These are phyloP conservation scores for Nansenia antarctica DNA, from an alignment of 2,113 vertebrate species.

Conservation along the genomic window DNA sequence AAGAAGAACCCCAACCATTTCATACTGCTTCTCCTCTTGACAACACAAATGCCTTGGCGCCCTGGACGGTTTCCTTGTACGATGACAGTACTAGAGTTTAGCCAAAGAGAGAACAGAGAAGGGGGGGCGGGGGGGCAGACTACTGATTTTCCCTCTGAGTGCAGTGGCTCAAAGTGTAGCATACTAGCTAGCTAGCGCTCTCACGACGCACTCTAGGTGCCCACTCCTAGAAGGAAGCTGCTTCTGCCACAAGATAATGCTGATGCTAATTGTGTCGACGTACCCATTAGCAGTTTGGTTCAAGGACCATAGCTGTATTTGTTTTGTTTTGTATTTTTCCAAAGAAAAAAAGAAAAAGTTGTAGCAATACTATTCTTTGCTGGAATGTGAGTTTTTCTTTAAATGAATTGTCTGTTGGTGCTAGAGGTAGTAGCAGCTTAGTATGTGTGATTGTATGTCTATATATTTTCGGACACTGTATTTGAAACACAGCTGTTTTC, in stretches of 20 bases:
- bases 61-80: constrained; percentile 30
- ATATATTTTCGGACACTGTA: background rate
- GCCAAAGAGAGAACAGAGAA: background rate
- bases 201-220: constrained; percentile 7
- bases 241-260: constrained; percentile 46
- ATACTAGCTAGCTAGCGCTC: constrained; percentile 40
- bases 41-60: constrained; percentile 42
- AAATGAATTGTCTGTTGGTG: constrained; percentile 35
- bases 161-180: constrained; percentile 53
- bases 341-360: constrained; percentile 42
- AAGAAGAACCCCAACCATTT: constrained; percentile 44
- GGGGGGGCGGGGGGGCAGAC: constrained; percentile 27
- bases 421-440: constrained; percentile 3
- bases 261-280: constrained; percentile 35
- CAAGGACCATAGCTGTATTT: constrained; percentile 55
- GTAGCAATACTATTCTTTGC: constrained; percentile 68
- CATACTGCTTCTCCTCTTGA: constrained; percentile 31
- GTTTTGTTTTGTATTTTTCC: constrained; percentile 57
- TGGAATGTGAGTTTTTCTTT: constrained; percentile 44
- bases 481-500: constrained; percentile 20
- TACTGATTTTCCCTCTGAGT: constrained; percentile 57
- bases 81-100: constrained; percentile 11
- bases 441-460: constrained; percentile 8
- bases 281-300: constrained; percentile 42
- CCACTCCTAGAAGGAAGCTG: constrained; percentile 41